Conservation (phyloP, 2,113 vertebrate species). For the Archilochus colubris region DNA sequence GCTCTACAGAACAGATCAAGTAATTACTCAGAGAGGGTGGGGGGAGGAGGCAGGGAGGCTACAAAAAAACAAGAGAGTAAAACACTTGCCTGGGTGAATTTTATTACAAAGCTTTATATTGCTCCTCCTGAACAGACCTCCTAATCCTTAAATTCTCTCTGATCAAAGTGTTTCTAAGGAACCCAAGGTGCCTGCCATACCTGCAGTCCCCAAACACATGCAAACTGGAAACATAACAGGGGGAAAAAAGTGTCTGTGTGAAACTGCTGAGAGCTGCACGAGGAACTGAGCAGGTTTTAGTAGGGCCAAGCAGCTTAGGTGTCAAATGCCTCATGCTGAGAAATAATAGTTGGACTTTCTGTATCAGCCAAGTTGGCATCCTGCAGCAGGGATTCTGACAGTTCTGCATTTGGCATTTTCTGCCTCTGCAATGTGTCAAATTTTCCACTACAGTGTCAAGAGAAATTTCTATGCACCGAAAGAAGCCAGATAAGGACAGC, state of each 20-base stretch:
- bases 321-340: background rate
- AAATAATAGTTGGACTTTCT: background rate
- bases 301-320: background rate
- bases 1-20: background rate
- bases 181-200: background rate
- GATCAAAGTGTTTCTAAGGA: background rate
- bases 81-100: background rate
- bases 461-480: background rate
- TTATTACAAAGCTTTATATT: background rate
- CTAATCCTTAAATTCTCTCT: background rate
- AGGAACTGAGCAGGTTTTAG: background rate
- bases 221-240: background rate
- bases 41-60: background rate
- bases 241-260: background rate
- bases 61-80: background rate
- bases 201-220: background rate
- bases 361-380: background rate
- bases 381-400: background rate
- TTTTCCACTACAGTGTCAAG: background rate
- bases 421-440: background rate
- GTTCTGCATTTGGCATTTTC: constrained; percentile 20
- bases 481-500: constrained; percentile 10
- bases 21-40: background rate
- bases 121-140: background rate
- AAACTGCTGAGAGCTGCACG: background rate